Evolutionary conservation across 2,888 invertebrate genomes (phyloP), one percentile per base, ranked within the genome.

Genomic region (Macaria liturata): DNA sequence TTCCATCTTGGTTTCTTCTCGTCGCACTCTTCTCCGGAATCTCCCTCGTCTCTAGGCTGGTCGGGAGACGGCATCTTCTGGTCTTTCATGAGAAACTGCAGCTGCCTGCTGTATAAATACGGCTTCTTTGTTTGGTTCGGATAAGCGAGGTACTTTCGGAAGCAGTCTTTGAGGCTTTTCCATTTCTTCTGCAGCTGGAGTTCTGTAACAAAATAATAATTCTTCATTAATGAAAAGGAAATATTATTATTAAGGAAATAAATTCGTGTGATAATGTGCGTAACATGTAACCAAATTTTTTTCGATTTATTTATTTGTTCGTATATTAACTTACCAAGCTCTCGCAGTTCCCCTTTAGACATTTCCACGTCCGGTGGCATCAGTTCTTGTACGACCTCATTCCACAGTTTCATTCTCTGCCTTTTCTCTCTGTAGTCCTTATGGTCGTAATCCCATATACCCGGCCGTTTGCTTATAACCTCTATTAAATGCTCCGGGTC

Each of bases 181-280:
- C 91, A 91, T 76, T 91, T 91, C 73, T 89, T 91, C 69, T 91
- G 90, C 5, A 91, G 76, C 70, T 91, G 89, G 4, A 89, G 71
- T 74, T 88, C 91, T 91, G 83, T 57, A 83, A 86, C 54, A 68
- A 68, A 61, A 49, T 32, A 9, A n/a, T 31, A 1, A 4, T 42
- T 2, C 9, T 32, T 32, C n/a, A 4, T 39, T 7, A 3, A 39
- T 39, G n/a, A n/a, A n/a, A n/a, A n/a, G n/a, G n/a, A n/a, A n/a
- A n/a, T n/a, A n/a, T n/a, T n/a, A n/a, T n/a, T n/a, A n/a, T n/a
- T n/a, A n/a, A n/a, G n/a, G n/a, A n/a, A n/a, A n/a, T n/a, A n/a
- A n/a, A n/a, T n/a, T n/a, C n/a, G n/a, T n/a, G n/a, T n/a, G n/a
- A n/a, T n/a, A n/a, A n/a, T n/a, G n/a, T n/a, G n/a, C n/a, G n/a